Conservation (phyloP, 1,140 invertebrate species). For the Teleopsis dalmanni region DNA sequence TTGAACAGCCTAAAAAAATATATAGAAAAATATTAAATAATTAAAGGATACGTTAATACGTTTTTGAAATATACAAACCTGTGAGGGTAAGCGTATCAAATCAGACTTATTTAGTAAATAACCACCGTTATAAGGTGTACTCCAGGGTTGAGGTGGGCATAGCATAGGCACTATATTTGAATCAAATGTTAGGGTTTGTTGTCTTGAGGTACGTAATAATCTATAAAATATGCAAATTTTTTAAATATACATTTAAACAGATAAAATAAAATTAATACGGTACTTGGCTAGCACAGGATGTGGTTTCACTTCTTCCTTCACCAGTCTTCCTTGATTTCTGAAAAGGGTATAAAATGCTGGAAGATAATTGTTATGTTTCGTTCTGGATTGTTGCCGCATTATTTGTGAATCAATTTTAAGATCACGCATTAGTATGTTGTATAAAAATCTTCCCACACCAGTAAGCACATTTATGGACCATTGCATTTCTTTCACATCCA, state of each 20-base stretch:
- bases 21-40: constrained; percentile 34
- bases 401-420: constrained; percentile 71
- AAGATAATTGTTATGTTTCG: constrained; percentile 45
- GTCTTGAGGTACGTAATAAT: constrained; percentile 59
- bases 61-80: constrained; percentile 16
- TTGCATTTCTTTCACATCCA: constrained; percentile 51
- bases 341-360: constrained; percentile 80
- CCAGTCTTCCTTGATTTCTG: constrained; percentile 54
- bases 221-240: constrained; percentile 19
- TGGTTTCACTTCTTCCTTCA: constrained; percentile 75
- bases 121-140: constrained; percentile 54
- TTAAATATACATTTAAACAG: too few relatives aligned
- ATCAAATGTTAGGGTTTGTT: constrained; percentile 63
- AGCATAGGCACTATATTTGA: constrained; percentile 63
- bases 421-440: constrained; percentile 78
- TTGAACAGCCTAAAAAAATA: constrained; percentile 48
- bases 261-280: neutral
- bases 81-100: constrained; percentile 51
- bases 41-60: neutral
- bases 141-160: constrained; percentile 79
- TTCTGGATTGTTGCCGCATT: constrained; percentile 48
- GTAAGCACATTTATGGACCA: constrained; percentile 59
- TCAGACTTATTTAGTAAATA: constrained; percentile 65
- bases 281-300: constrained; percentile 62
- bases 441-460: constrained; percentile 73